Base-by-base conservation (phyloP, 2,888 invertebrate genomes). In the Alviniconcha strummeri region DNA sequence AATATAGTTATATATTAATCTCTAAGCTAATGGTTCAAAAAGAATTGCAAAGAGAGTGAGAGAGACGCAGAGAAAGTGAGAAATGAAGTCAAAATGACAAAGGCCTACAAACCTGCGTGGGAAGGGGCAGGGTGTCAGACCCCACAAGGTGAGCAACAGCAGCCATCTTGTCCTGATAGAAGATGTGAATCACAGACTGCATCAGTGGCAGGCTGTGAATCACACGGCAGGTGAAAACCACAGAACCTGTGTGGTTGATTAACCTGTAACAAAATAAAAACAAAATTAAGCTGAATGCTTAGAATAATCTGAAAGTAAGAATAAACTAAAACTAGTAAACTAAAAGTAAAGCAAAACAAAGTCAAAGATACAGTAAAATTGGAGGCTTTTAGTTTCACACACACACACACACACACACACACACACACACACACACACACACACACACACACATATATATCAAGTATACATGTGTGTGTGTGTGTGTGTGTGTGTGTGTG, bases 141-240 rank as follows among this genome's bases (percentile, higher is more conserved):
- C 94, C 94, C 77, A 95, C 91, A 71, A 94, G 89, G 87, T 94
- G 94, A 71, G 94, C 93, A 84, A 94, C 94, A 57, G 94, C 92
- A 15, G 94, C 89, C 89, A 94, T 92, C 81, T 92, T 90, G 86
- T 93, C 92, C 19, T 91, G 91, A 87, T 90, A 92, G 88, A 92
- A 94, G 60, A 94, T 93, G 81, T 95, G 93, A n/a, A 95, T 91
- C 83, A 94, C 94, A 5, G 94, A 94, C 89, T 94, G 92, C 82
- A 94, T 90, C 85, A 94, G 89, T 0, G 93, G 91, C 6, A 94
- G 92, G 72, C 94, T 94, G 90, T 94, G 94, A 54, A 95, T 93
- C 15, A 95, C 91, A 57, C 94, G 93, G 57, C 93, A 94, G 5
- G 94, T 93, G 89, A 94, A 94, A 80, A 91, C 90, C 83, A 90